Evolutionary conservation across 2,888 invertebrate species (phyloP).

Genomic region (Dryobotodes eremita): DNA sequence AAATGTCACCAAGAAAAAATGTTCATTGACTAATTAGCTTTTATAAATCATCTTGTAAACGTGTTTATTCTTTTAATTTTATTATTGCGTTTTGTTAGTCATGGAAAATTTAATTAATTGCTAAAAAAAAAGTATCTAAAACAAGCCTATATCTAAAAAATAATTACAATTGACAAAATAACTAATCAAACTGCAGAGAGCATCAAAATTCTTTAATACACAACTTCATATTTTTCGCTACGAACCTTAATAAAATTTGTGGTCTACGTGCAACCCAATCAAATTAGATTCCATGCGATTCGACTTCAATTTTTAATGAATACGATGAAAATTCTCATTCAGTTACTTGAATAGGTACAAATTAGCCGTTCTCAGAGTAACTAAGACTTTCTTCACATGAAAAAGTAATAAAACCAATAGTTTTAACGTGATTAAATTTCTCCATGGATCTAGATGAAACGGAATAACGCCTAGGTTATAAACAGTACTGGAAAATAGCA

Average conservation of each 20-base stretch:
- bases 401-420: slow-evolving; percentile 4
- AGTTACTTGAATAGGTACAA: slow-evolving; percentile 14
- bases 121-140: not conserved
- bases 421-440: slow-evolving; percentile 10
- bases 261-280: slow-evolving; percentile 7
- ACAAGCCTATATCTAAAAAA: not conserved
- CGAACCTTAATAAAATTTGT: not conserved
- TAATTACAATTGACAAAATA: not conserved
- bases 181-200: not conserved
- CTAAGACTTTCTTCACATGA: not conserved
- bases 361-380: not conserved
- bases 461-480: not conserved
- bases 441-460: slow-evolving; percentile 5
- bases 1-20: slow-evolving; percentile 37
- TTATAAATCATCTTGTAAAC: slow-evolving; percentile 18
- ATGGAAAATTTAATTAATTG: not conserved
- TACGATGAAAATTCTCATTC: slow-evolving; percentile 14
- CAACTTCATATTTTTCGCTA: not conserved
- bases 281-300: slow-evolving; percentile 11
- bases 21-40: not conserved
- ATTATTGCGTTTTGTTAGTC: not conserved
- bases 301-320: slow-evolving; percentile 5
- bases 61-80: slow-evolving; percentile 5
- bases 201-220: not conserved
- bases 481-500: slow-evolving; percentile 20